phyloP scores from a whole-genome alignment of 2,888 invertebrate genomes.

The Hypercompe scribonia region DNA sequence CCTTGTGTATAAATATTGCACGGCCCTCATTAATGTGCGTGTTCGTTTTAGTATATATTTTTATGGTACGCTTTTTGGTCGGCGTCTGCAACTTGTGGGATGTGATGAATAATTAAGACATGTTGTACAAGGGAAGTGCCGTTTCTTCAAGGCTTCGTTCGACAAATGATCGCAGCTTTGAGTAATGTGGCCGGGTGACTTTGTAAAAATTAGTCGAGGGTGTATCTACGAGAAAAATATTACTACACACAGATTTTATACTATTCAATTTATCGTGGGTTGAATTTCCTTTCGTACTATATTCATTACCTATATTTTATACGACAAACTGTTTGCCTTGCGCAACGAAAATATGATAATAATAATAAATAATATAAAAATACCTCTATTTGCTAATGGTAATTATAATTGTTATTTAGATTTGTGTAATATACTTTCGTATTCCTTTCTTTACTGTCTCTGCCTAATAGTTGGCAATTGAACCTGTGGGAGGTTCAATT shows the following conservation, averaged over 20 bases:
- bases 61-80: slow-evolving; percentile 76
- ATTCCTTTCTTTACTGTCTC: too few relatives aligned
- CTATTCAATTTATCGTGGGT: neutral
- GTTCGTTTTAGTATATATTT: slow-evolving; percentile 84
- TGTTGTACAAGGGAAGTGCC: slow-evolving; percentile 72
- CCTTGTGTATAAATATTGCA: slow-evolving; percentile 87
- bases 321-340: neutral
- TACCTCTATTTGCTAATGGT: neutral
- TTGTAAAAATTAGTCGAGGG: slow-evolving; percentile 16
- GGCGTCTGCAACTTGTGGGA: slow-evolving; percentile 73
- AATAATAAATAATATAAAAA: too few relatives aligned
- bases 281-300: neutral
- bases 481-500: too few relatives aligned
- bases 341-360: neutral
- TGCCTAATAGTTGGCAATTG: too few relatives aligned
- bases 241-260: slow-evolving; percentile 14
- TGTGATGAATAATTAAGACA: slow-evolving; percentile 85
- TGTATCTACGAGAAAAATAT: slow-evolving; percentile 5
- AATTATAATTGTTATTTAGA: too few relatives aligned
- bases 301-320: too few relatives aligned
- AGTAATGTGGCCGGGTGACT: slow-evolving; percentile 42
- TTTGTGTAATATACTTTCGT: too few relatives aligned
- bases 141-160: slow-evolving; percentile 56
- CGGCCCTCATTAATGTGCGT: slow-evolving; percentile 85
- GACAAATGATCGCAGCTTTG: slow-evolving; percentile 53